A percentile compares a stretch with the other conserved stretches of the same genome.
Evolutionary conservation across 2,797 vertebrate genomes (phyloP).

Genomic region (Lepus townsendii): DNA sequence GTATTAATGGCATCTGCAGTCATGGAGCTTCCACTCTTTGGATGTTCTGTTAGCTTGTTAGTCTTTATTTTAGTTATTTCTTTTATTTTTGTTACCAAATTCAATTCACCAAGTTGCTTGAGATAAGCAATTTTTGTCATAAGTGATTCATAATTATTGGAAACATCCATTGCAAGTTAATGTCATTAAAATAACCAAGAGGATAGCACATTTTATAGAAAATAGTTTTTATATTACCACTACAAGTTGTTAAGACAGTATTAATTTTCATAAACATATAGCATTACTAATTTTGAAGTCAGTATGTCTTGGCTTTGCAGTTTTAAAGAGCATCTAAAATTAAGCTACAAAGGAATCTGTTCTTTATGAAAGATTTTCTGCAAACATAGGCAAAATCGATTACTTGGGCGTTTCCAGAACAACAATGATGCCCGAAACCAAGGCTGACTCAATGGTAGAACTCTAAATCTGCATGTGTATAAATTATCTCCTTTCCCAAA

Average conservation of each 20-base stretch:
- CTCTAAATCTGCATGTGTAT: background rate
- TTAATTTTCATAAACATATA: conserved; percentile 79
- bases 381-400: conserved; percentile 62
- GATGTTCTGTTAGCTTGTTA: background rate
- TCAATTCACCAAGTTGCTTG: conserved; percentile 55
- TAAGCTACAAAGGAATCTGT: conserved; percentile 35
- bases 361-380: conserved; percentile 26
- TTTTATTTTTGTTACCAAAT: conserved; percentile 54
- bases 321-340: conserved; percentile 76
- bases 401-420: background rate
- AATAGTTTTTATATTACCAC: conserved; percentile 75
- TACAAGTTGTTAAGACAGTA: conserved; percentile 74
- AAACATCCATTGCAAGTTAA: conserved; percentile 22
- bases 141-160: conserved; percentile 80
- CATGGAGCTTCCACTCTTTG: background rate
- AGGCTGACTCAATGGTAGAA: background rate
- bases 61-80: conserved; percentile 43
- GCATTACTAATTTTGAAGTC: conserved; percentile 72
- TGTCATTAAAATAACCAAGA: conserved; percentile 72
- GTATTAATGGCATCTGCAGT: background rate
- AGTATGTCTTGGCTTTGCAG: conserved; percentile 77
- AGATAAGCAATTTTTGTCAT: background rate
- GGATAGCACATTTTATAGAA: conserved; percentile 61
- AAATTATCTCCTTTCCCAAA: background rate
- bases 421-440: background rate